These are phyloP conservation scores for Tetragonisca angustula DNA, from an alignment of 2,888 invertebrate species.

Conservation along the genomic window DNA sequence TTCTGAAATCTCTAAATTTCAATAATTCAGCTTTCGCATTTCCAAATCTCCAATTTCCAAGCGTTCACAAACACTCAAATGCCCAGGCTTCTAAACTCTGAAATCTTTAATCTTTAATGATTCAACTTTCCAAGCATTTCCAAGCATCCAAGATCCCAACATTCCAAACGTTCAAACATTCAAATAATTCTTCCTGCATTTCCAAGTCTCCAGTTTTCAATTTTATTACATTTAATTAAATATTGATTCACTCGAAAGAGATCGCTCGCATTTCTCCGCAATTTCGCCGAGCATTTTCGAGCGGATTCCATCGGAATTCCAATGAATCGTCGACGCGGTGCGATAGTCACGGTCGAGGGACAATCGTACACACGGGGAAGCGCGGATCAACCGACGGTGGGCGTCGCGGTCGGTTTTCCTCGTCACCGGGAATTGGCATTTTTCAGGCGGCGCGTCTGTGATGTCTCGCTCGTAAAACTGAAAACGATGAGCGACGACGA, in stretches of 20 bases:
- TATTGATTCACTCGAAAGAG: not conserved
- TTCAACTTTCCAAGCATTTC: not conserved
- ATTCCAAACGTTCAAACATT: not conserved
- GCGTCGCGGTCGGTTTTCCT: conserved; percentile 16
- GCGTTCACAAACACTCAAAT: no score
- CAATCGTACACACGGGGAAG: not conserved
- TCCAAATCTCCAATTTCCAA: not conserved
- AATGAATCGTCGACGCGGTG: not conserved
- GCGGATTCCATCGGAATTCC: not conserved
- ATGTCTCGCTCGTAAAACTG: conserved; percentile 25
- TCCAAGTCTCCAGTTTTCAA: no score
- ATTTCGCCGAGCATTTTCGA: not conserved
- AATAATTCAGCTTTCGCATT: not conserved
- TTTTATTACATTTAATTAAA: no score
- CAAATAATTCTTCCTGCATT: not conserved
- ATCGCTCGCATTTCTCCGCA: no score
- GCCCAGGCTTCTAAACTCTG: no score
- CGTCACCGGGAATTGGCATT: conserved; percentile 19
- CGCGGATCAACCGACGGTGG: not conserved
- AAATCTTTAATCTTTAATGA: not conserved
- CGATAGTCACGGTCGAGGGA: not conserved
- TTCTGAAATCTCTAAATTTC: not conserved
- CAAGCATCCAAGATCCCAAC: no score
- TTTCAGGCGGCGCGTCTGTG: conserved; percentile 34
- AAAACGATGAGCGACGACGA: conserved; percentile 42